A percentile compares a stretch with the other conserved stretches of the same genome.
phyloP scores from a whole-genome alignment of 2,797 vertebrate genomes.

The Pitangus sulphuratus region DNA sequence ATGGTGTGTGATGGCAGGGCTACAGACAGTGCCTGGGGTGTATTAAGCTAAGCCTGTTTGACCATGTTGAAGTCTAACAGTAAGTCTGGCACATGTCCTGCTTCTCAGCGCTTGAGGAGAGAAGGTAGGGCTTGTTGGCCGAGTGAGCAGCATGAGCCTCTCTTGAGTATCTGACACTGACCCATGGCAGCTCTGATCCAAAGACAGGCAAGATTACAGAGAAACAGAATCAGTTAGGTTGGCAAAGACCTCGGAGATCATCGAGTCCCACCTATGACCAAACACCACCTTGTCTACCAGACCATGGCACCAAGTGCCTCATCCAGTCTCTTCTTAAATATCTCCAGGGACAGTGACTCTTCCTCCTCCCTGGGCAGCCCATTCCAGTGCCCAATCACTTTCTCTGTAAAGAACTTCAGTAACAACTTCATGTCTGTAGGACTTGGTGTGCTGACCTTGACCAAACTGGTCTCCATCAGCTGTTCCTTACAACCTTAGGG shows the following conservation, averaged over 20 bases:
- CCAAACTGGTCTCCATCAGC: neutral
- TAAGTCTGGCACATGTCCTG: neutral
- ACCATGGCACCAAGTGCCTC: neutral
- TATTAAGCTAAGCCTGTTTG: neutral
- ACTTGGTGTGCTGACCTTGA: neutral
- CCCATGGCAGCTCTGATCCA: fast-evolving
- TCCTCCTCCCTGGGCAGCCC: neutral
- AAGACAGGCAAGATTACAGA: neutral
- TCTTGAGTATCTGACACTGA: fast-evolving
- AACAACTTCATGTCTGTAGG: fast-evolving
- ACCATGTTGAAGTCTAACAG: fast-evolving
- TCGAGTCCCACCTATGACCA: neutral
- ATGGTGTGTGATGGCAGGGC: neutral
- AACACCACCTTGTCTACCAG: neutral
- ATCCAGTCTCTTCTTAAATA: neutral
- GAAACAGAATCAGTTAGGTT: neutral
- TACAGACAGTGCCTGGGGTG: neutral
- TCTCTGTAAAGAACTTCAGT: neutral
- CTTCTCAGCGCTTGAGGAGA: neutral
- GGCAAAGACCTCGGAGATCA: neutral
- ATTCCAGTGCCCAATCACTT: neutral
- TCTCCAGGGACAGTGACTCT: neutral
- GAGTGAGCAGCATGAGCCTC: neutral
- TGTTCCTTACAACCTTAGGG: neutral
- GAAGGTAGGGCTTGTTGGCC: neutral